Evolutionary conservation across 2,113 vertebrate species (phyloP), one percentile per base, ranked within the genome.

Genomic region (Halcyon senegalensis): DNA sequence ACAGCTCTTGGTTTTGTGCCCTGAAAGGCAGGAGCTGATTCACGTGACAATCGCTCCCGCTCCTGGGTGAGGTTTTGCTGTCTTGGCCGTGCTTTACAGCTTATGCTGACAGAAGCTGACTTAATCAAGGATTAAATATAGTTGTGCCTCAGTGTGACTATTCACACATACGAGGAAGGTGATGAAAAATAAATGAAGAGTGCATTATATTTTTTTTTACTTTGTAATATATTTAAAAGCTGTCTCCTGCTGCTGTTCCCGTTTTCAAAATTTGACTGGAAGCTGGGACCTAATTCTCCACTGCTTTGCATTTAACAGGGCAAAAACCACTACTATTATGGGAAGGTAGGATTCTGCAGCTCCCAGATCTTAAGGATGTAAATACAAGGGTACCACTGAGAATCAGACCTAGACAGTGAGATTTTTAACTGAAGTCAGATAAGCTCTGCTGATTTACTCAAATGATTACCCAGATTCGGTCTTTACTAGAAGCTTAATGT

Each of bases 141-240:
- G 67, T 69, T 91, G 37, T 87, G 67, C 41, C 53, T 93, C 89
- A 30, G 43, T 59, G 41, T 69, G 78, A 82, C 70, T 94, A 59
- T 91, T 95, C 85, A 90, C 68, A 85, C 75, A 59, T 83, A 55
- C 28, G 62, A 91, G 63, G 67, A 86, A 92, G 85, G 67, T 80
- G 85, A 91, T 90, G 64, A 90, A 96, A 96, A 97, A 89, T 66
- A 94, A 93, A 91, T 44, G 27, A 89, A 89, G 75, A 83, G 20
- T 62, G 39, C 75, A 76, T 87, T 89, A 62, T 58, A 24, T 43
- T 41, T 46, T 88, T 43, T 90, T 91, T 85, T 37, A 50, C 44
- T 80, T 85, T 50, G 43, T 80, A 94, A 82, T 85, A 76, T 43
- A 82, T 82, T 91, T 87, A 50, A 85, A 93, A 94, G 50, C 46